Base-by-base conservation (phyloP, 53 echinoderm and acorn worm genomes). In the Glandiceps talaboti region DNA sequence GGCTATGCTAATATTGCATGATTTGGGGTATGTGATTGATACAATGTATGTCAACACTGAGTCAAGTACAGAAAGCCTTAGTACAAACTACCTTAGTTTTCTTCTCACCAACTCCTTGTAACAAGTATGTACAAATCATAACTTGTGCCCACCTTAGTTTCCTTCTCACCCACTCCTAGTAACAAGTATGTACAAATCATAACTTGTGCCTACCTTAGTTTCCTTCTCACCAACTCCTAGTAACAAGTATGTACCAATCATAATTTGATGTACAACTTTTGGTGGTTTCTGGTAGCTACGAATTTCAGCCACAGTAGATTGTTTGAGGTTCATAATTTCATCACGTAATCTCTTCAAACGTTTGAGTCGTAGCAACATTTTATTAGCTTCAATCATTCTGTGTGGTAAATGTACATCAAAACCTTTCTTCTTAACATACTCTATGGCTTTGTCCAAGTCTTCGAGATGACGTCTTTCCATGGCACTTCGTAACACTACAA, bases 271-370 rank as follows among this genome's bases (percentile, higher is more conserved):
- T 33, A 95, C 95, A 45, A 89, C 90, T 30, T 73, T 28, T 14
- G 95, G 95, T 25, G 95, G 95, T 33, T 92, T 92, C 82, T 83
- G 81, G 85, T 95, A 95, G 84, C 90, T 90, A 32, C 95, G 92
- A 27, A 95, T 95, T 84, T 95, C 95, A 10, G 95, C 90, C 79
- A 95, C 95, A 0, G 95, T 95, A 77, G 92, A 92, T 88, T 95
- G 95, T 79, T 95, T 95, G 64, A 95, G 78, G 82, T 95, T 95
- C 33, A 95, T 84, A 76, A 95, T 92, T 80, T 95, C 95, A 28
- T 95, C 95, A 26, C 88, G 84, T 20, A 95, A 87, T 74, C 95
- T 82, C 76, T 95, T 95, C 29, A 95, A 90, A 1, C 95, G 85
- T 26, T 95, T 95, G 32, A 95, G 87, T 26, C 85, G 84, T 10